Evolutionary conservation across 2,888 invertebrate species (phyloP), one percentile per base, ranked within the genome.

Genomic region (Sussaba pulchella): DNA sequence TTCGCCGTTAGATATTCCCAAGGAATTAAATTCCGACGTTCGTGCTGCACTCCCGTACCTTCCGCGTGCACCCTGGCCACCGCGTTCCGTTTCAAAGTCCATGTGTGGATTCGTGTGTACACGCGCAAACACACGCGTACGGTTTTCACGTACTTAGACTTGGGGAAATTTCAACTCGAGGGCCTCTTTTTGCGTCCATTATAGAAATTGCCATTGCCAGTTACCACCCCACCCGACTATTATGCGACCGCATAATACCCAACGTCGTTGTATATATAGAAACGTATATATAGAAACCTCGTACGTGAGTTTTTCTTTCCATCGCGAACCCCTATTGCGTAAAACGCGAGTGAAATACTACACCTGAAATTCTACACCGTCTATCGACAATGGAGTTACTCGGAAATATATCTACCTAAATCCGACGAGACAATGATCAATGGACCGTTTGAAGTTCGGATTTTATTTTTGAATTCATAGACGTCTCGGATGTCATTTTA

Each of bases 21-120:
- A 45, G 75, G 50, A 75, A 80, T 80, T 75, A 80, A 80, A 80
- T 80, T 75, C 66, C 71, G 63, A 41, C 52, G 69, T 73, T 78
- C 73, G 69, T 39, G 67, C 47, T 50, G 39, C 39, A 19, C 31
- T 6, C 31, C 31, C 31, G 4, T 6, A 2, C 31, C 31, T 31
- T 6, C 31, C 31, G 4, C 31, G 31, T 6, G 4, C 31, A 2
- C 6, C 31, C 31, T 31, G 4, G 43, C 43, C 52, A 17, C 59
- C 36, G 14, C 54, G 14, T 21, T 70, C 47, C n/a, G 47, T 24
- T 8, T 12, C 3, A 43, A 47, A 26, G 10, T n/a, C n/a, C 8
- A 10, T 5, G 43, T 36, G 47, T 57, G 36, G 26, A 67, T 69
- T n/a, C 67, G 52, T 31, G 69, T 69, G 70, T 70, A 70, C 31